Percentiles rank a stretch among this genome's conserved stretches.
Evolutionary conservation across 2,888 invertebrate species (phyloP).

Genomic region (Melipona beecheii): DNA sequence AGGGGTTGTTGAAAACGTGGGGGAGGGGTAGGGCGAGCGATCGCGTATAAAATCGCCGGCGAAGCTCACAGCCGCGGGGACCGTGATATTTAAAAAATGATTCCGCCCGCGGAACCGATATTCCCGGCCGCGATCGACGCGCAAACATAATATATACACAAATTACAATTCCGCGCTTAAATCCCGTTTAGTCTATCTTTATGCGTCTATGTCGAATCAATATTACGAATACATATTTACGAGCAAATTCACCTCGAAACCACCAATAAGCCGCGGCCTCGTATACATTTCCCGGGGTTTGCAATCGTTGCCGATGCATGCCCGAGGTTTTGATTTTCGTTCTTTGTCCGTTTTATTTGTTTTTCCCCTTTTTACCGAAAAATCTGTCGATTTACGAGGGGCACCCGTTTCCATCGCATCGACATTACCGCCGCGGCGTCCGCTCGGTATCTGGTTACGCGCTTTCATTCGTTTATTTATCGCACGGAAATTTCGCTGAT

Average conservation of each 20-base stretch:
- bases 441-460: constrained; percentile 73
- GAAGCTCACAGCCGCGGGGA: constrained; percentile 10
- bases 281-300: constrained; percentile 66
- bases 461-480: constrained; percentile 83
- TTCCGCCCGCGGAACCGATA: constrained; percentile 44
- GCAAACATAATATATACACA: constrained; percentile 70
- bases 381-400: constrained; percentile 75
- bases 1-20: neutral
- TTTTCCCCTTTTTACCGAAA: constrained; percentile 72
- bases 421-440: constrained; percentile 71
- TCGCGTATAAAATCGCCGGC: constrained; percentile 46
- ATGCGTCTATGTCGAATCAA: constrained; percentile 74
- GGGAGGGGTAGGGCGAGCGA: neutral
- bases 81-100: constrained; percentile 58
- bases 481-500: constrained; percentile 84
- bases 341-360: constrained; percentile 71
- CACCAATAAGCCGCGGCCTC: constrained; percentile 72
- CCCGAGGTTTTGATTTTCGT: constrained; percentile 72
- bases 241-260: constrained; percentile 72
- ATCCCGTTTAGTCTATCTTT: constrained; percentile 74
- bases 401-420: constrained; percentile 74
- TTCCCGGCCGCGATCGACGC: constrained; percentile 20
- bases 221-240: constrained; percentile 72
- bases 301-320: constrained; percentile 63
- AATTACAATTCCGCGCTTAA: constrained; percentile 70